Base-by-base conservation (phyloP, 2,113 vertebrate genomes). In the Cyrtonyx montezumae region DNA sequence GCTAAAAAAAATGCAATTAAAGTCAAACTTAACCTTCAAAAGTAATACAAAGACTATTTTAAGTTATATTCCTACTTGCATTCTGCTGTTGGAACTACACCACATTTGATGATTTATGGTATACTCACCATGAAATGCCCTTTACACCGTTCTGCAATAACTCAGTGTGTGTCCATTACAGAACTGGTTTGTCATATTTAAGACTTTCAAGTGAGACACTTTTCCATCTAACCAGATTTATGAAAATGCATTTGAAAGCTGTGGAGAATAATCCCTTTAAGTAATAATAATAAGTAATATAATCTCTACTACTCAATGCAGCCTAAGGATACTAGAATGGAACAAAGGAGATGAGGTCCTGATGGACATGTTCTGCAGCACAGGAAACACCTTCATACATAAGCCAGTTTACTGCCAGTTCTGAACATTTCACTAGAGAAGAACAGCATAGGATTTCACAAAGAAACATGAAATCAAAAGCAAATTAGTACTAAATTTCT, bases 1-100 rank as follows among this genome's bases (percentile, higher is more conserved):
- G 98, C 98, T 98, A 95, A 36, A 20, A 26, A 36, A 19, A 25
- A 26, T 18, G 15, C 8, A 36, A 4, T 21, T 61, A 70, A 9
- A 76, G 49, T 34, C 13, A 76, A 10, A 16, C 30, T 85, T 40
- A 58, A 17, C 20, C 25, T 65, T 79, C 7, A 53, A 40, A 87
- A 49, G 30, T 75, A 71, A 49, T 10, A 3, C 7, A 62, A 36
- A 40, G 85, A 46, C 36, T 6, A 26, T 61, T 73, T 81, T 87
- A 28, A 69, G 12, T 53, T 0, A 0, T 34, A 51, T 82, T 79
- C 8, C 43, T 40, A 26, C 36, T 63, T 63, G 36, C 53, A 18
- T 62, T 37, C 59, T 63, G 8, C 15, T 62, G 23, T 62, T 62
- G 59, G 36, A 62, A 37, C 23, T 37, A 17, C 6, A 25, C 17